A percentile compares a stretch with the other conserved stretches of the same genome.
phyloP scores from a whole-genome alignment of 2,888 invertebrate genomes.

The Zygogramma bicolorata region DNA sequence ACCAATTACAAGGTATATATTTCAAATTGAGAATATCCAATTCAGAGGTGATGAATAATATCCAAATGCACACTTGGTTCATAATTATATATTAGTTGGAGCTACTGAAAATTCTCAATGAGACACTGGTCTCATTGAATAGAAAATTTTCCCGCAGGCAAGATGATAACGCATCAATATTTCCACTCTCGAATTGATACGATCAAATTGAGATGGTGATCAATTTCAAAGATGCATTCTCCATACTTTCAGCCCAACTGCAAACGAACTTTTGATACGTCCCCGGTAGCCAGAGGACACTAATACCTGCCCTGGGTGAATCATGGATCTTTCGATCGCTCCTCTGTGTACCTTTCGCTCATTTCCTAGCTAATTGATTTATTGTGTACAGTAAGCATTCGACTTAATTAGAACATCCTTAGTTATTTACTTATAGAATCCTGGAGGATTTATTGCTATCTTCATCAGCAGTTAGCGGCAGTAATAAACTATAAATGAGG shows the following conservation, averaged over 20 bases:
- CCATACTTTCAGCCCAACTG: not conserved
- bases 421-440: constrained; percentile 44
- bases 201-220: too few species aligned
- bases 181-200: too few species aligned
- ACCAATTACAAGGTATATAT: too few species aligned
- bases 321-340: constrained; percentile 4
- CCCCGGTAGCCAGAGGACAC: not conserved
- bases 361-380: constrained; percentile 37
- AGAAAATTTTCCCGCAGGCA: too few species aligned
- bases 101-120: too few species aligned
- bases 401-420: constrained; percentile 45
- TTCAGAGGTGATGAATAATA: too few species aligned
- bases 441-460: constrained; percentile 48
- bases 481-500: constrained; percentile 46
- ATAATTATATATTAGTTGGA: too few species aligned
- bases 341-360: constrained; percentile 9
- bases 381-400: constrained; percentile 32
- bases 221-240: too few species aligned
- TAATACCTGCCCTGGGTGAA: constrained; percentile 3
- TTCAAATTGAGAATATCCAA: too few species aligned
- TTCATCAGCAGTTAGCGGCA: constrained; percentile 43
- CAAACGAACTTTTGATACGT: not conserved
- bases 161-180: too few species aligned
- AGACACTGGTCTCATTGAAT: too few species aligned
- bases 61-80: too few species aligned